These are phyloP conservation scores for Lepeophtheirus salmonis DNA, from an alignment of 1,140 invertebrate genomes.

Conservation along the genomic window DNA sequence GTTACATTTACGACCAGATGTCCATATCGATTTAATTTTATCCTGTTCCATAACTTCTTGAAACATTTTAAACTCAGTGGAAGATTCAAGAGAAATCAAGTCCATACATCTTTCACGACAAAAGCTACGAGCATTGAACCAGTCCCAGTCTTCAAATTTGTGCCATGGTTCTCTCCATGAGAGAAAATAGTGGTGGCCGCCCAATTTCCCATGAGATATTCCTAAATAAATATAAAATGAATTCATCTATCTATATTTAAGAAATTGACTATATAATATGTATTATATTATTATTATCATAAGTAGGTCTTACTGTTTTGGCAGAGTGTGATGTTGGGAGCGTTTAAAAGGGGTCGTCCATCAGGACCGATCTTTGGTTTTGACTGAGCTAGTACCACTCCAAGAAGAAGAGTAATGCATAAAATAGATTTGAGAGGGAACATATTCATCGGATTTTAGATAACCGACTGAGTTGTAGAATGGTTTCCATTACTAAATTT, in stretches of 20 bases:
- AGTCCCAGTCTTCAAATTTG: constrained; percentile 36
- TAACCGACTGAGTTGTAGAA: neutral
- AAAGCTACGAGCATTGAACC: constrained; percentile 57
- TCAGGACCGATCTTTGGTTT: constrained; percentile 8
- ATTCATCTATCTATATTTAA: neutral
- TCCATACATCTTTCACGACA: constrained; percentile 69
- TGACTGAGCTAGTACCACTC: neutral
- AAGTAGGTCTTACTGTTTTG: neutral
- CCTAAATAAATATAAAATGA: constrained; percentile 1
- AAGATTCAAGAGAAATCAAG: constrained; percentile 55
- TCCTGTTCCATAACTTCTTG: constrained; percentile 15
- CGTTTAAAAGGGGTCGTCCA: constrained; percentile 14
- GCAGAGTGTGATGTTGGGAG: constrained; percentile 6
- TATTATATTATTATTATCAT: neutral
- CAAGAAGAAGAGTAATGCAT: neutral
- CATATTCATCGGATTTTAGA: neutral
- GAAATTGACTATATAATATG: neutral
- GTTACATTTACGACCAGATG: constrained; percentile 16
- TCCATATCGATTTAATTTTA: constrained; percentile 12
- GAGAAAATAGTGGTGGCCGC: constrained; percentile 54
- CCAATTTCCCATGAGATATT: constrained; percentile 12
- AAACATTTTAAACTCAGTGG: constrained; percentile 34
- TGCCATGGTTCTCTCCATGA: constrained; percentile 53
- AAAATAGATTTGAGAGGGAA: neutral
- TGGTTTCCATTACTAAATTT: neutral